Conservation (phyloP, 1,140 invertebrate species). For the Protaetia brevitarsis region DNA sequence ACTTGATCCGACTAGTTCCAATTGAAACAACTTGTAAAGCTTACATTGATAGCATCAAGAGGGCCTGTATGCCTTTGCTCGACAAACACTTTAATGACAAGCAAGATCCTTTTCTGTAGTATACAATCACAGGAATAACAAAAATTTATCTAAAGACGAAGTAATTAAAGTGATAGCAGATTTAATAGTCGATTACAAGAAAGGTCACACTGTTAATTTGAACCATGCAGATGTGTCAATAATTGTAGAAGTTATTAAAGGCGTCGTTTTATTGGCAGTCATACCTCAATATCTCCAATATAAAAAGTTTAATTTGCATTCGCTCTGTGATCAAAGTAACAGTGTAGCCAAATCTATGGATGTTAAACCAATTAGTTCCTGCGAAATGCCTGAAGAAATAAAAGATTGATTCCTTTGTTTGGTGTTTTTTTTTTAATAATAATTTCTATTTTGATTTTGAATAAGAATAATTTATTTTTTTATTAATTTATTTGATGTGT, state of each 20-base stretch:
- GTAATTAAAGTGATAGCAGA: conserved; percentile 70
- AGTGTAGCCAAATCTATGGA: too few species aligned
- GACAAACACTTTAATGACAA: conserved; percentile 68
- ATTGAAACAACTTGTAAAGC: conserved; percentile 79
- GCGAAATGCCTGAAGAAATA: too few species aligned
- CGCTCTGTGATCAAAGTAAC: too few species aligned
- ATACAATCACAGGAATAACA: conserved; percentile 72
- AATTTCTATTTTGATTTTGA: too few species aligned
- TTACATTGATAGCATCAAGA: conserved; percentile 68
- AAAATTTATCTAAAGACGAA: conserved; percentile 63
- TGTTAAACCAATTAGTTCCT: too few species aligned
- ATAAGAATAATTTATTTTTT: too few species aligned
- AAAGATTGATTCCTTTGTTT: too few species aligned
- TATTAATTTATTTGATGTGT: too few species aligned
- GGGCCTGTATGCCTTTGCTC: conserved; percentile 63
- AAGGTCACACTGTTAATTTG: conserved; percentile 72
- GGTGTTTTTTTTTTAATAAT: too few species aligned
- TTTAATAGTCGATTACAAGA: conserved; percentile 63
- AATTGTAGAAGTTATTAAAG: conserved; percentile 74
- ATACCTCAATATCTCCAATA: conserved; percentile 63
- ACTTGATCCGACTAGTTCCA: conserved; percentile 74
- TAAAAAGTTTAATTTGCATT: conserved; percentile 66
- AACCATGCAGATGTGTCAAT: conserved; percentile 72
- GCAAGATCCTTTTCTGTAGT: conserved; percentile 73
- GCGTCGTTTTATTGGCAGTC: conserved; percentile 62